phyloP scores from a whole-genome alignment of 2,797 vertebrate species.

The Lepus townsendii region DNA sequence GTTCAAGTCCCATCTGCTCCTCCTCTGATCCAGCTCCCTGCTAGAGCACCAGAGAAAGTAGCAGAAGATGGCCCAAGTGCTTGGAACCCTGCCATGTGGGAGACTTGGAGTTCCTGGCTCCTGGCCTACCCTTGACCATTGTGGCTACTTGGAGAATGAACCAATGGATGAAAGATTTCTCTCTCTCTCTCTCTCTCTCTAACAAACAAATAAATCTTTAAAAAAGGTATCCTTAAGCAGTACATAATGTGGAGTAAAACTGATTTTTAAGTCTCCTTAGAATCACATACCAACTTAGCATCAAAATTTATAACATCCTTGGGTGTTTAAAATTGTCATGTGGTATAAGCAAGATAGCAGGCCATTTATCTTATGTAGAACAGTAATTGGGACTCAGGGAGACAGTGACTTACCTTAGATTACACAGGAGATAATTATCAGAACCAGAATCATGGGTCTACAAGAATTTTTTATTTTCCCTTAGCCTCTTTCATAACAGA shows the following conservation, averaged over 20 bases:
- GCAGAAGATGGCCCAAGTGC: too few relatives aligned
- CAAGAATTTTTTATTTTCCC: neutral
- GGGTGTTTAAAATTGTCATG: neutral
- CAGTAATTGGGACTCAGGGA: neutral
- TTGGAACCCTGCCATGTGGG: too few relatives aligned
- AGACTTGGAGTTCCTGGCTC: too few relatives aligned
- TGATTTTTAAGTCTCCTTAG: constrained; percentile 26
- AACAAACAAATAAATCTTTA: too few relatives aligned
- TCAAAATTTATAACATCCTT: constrained; percentile 36
- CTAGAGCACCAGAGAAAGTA: too few relatives aligned
- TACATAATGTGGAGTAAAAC: neutral
- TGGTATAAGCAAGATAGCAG: neutral
- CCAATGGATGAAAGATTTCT: too few relatives aligned
- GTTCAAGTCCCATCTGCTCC: too few relatives aligned
- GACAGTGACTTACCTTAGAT: neutral
- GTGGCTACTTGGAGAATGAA: too few relatives aligned
- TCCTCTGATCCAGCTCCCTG: too few relatives aligned
- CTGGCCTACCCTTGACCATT: too few relatives aligned
- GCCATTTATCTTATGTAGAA: neutral
- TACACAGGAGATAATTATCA: neutral
- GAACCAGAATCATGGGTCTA: neutral
- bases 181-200: too few relatives aligned
- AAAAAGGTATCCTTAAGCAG: neutral
- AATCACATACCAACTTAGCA: neutral
- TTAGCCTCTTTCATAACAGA: neutral